These are phyloP conservation scores for Phymastichus coffea DNA, from an alignment of 1,140 invertebrate genomes.

Conservation along the genomic window DNA sequence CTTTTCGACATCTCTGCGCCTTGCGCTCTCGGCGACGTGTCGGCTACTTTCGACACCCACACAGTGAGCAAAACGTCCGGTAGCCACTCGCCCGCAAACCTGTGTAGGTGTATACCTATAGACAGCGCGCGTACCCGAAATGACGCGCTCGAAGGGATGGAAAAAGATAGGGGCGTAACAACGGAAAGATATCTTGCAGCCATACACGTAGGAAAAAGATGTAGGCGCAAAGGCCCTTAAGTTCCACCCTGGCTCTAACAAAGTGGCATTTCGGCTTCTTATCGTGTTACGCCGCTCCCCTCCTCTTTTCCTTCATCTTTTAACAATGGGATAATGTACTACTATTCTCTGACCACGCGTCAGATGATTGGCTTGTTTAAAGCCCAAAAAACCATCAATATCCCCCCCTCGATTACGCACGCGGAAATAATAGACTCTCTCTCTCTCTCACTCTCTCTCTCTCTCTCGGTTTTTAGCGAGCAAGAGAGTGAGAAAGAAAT, in stretches of 20 bases:
- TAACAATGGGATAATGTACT: too few relatives aligned
- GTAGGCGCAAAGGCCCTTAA: constrained; percentile 41
- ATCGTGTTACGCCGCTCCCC: constrained; percentile 55
- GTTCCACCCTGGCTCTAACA: constrained; percentile 47
- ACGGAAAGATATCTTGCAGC: constrained; percentile 42
- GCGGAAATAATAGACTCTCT: too few relatives aligned
- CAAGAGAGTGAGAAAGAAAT: background rate
- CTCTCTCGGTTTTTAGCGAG: background rate
- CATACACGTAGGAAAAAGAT: background rate
- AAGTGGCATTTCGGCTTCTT: constrained; percentile 53
- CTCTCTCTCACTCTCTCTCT: background rate
- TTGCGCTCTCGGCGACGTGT: too few relatives aligned
- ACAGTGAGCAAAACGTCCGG: constrained; percentile 53
- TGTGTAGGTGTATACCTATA: too few relatives aligned
- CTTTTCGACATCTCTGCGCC: background rate
- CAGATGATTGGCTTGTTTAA: too few relatives aligned
- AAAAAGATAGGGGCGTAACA: constrained; percentile 30
- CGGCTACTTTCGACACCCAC: constrained; percentile 1
- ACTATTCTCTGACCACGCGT: too few relatives aligned
- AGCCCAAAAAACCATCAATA: too few relatives aligned
- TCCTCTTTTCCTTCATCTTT: too few relatives aligned
- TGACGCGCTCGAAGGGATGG: constrained; percentile 41
- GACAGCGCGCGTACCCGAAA: too few relatives aligned
- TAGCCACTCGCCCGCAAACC: too few relatives aligned
- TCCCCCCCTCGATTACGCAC: too few relatives aligned